phyloP scores from a whole-genome alignment of 1,140 invertebrate species.

The Centruroides sculpturatus region DNA sequence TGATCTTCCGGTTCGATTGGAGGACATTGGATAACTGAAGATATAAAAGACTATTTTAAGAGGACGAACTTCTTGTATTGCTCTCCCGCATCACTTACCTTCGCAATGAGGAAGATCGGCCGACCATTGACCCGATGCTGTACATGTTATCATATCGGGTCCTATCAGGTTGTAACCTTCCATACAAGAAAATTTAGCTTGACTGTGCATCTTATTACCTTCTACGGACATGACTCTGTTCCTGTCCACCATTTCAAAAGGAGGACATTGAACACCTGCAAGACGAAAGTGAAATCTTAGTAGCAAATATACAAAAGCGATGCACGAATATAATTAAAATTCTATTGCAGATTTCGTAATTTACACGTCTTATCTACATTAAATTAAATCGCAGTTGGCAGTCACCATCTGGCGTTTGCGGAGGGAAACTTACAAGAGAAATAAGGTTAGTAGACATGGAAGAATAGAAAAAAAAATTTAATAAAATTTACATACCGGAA shows the following conservation, averaged over 20 bases:
- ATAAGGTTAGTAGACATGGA: too few species aligned
- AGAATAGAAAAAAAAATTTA: too few species aligned
- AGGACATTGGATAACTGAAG: conserved; percentile 45
- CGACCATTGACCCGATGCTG: conserved; percentile 19
- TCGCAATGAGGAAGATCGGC: conserved; percentile 15
- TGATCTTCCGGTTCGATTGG: conserved; percentile 32
- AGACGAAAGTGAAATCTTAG: not conserved
- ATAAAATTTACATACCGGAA: too few species aligned
- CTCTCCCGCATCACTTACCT: not conserved
- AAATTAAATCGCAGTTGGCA: too few species aligned
- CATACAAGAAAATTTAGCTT: conserved; percentile 20
- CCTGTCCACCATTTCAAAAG: conserved; percentile 15
- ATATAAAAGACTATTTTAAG: not conserved
- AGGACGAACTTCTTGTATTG: too few species aligned
- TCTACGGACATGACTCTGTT: conserved; percentile 21
- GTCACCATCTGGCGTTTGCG: too few species aligned
- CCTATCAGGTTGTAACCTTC: conserved; percentile 20
- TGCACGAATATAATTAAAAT: too few species aligned
- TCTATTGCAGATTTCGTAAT: too few species aligned
- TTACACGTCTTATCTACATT: too few species aligned
- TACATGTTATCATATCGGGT: conserved; percentile 17
- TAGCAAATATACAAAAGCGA: too few species aligned
- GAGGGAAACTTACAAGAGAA: too few species aligned
- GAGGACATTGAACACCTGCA: conserved; percentile 17
- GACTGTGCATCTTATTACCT: conserved; percentile 19